Conservation (phyloP, 2,113 vertebrate genomes). For the Poeciliopsis occidentalis region DNA sequence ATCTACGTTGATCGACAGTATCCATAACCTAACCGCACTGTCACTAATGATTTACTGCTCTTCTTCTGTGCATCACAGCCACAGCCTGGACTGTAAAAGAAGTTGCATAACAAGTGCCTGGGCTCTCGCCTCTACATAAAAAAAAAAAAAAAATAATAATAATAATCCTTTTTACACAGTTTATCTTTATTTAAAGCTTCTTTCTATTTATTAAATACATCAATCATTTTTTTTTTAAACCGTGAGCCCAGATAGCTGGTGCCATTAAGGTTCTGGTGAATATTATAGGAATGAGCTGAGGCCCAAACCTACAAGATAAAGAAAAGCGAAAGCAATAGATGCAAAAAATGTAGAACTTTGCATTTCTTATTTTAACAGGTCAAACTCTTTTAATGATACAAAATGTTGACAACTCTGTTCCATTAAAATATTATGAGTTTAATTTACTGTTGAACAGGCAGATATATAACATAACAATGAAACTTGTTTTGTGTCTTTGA, state of each 20-base stretch:
- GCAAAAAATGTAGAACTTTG: no score
- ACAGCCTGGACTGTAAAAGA: constrained; percentile 46
- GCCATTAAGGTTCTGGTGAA: neutral
- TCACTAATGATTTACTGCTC: constrained; percentile 62
- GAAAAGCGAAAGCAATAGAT: no score
- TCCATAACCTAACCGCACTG: constrained; percentile 49
- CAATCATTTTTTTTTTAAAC: constrained; percentile 7
- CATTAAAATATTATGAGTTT: no score
- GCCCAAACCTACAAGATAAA: no score
- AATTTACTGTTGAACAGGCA: no score
- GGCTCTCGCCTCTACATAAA: constrained; percentile 13
- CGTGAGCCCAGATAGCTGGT: neutral
- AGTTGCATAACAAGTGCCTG: constrained; percentile 39
- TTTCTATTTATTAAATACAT: constrained; percentile 26
- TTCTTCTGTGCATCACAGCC: constrained; percentile 36
- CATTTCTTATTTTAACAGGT: no score
- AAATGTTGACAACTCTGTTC: no score
- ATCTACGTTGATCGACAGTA: constrained; percentile 57
- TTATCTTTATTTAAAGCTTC: constrained; percentile 42
- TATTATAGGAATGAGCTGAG: neutral
- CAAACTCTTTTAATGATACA: no score
- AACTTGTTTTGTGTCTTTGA: no score
- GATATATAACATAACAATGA: no score
- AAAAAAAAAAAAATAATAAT: no score
- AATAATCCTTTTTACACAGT: constrained; percentile 27